phyloP scores from a whole-genome alignment of 2,113 vertebrate species.

The Rattus rattus region DNA sequence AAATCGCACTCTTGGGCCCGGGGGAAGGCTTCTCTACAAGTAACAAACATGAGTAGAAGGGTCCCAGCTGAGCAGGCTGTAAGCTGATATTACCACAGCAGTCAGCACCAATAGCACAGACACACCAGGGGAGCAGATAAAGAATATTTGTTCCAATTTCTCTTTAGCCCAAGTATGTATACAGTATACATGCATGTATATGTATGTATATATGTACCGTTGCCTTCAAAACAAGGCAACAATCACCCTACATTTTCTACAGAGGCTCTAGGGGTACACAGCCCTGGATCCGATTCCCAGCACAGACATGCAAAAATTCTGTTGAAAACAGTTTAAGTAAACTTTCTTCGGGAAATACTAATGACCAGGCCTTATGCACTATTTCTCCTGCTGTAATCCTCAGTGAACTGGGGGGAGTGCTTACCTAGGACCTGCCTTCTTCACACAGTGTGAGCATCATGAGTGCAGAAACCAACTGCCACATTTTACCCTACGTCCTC shows the following conservation, averaged over 20 bases:
- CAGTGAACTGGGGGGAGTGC: background rate
- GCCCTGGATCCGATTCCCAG: background rate
- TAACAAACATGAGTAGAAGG: background rate
- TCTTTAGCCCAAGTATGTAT: background rate
- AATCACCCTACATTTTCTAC: background rate
- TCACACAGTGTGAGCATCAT: background rate
- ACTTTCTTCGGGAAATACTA: background rate
- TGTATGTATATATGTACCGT: too few species aligned
- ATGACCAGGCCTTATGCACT: background rate
- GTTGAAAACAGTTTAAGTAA: background rate
- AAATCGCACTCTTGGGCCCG: conserved; percentile 15
- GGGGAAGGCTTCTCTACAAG: background rate
- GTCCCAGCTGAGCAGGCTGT: background rate
- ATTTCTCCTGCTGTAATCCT: background rate
- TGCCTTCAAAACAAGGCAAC: background rate
- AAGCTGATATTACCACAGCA: background rate
- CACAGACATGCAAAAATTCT: background rate
- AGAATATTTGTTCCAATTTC: conserved; percentile 9
- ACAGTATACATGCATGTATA: too few species aligned
- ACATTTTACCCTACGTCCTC: background rate
- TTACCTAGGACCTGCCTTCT: background rate
- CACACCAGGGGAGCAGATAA: background rate
- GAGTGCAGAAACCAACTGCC: background rate
- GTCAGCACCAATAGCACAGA: background rate
- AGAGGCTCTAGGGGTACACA: background rate